Base-by-base conservation (phyloP, 2,888 invertebrate species). In the Agrenia bidenticulata region DNA sequence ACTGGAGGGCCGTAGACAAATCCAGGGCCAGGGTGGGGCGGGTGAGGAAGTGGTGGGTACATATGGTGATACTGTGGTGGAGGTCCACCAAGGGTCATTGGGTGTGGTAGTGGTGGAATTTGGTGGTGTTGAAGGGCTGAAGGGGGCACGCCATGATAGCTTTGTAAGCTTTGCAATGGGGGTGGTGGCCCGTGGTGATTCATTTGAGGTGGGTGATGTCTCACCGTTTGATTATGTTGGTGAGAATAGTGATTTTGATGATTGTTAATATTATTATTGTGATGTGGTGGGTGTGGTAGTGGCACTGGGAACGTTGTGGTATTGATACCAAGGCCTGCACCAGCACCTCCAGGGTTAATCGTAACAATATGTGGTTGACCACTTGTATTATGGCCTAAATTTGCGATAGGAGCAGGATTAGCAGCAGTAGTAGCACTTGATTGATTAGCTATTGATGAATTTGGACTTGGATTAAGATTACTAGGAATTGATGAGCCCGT, bases 1-100 rank as follows among this genome's bases (percentile, higher is more conserved):
- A 83, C 77, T 37, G 82, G 81, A 39, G 82, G 81, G 4, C 82
- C 83, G 73, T 83, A 83, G 81, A 83, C 81, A 77, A 81, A 83
- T 58, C 82, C 82, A n/a, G 66, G 27, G 15, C 41, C 41, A 24
- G 57, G 57, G n/a, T 73, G 73, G 66, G 57, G 57, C 11, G 73
- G 73, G 66, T 64, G 72, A 39, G 83, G 83, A 72, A 83, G 83
- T 75, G 82, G 61, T 58, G 63, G 65, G 62, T 65, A 68, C 50
- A 59, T 63, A 50, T 59, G 62, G 27, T 21, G 62, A 26, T 41
- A 54, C 26, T 9, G 53, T 19, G n/a, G 67, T 51, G 49, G 63
- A 32, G 57, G 63, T 49, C 62, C 41, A 32, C 49, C 56, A 21
- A 54, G 45, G 42, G 53, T 45, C 61, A 63, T 59, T 21, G 53